Conservation (phyloP, 2,797 vertebrate genomes). For the Sebastes baramenuke region DNA sequence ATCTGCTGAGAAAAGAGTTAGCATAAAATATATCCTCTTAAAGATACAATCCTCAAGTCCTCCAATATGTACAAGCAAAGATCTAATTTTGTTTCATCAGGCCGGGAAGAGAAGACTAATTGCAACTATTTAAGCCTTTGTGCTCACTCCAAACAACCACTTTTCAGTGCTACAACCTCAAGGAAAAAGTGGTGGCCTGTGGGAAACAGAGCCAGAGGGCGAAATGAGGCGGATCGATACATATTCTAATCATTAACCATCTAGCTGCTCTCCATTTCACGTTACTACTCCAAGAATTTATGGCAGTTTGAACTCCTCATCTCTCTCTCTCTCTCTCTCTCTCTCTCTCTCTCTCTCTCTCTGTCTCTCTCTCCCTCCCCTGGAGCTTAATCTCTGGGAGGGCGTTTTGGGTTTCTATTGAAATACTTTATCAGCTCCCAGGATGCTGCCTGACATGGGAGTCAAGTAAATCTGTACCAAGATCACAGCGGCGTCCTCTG, state of each 20-base stretch:
- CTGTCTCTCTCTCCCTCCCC: conserved; percentile 5
- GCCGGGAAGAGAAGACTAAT: conserved; percentile 11
- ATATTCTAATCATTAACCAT: conserved; percentile 72
- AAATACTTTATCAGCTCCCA: conserved; percentile 73
- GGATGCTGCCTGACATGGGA: conserved; percentile 61
- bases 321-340: conserved; percentile 14
- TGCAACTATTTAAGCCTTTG: conserved; percentile 21
- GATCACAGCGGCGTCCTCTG: conserved; percentile 55
- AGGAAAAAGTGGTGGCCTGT: conserved; percentile 32
- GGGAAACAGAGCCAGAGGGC: conserved; percentile 55
- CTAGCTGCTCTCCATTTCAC: conserved; percentile 50
- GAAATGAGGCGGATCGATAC: conserved; percentile 56
- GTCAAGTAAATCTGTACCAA: conserved; percentile 59
- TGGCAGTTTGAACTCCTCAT: conserved; percentile 58
- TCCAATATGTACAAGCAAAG: neutral
- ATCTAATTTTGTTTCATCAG: conserved; percentile 15
- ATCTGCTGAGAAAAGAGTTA: conserved; percentile 39
- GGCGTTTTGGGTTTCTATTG: conserved; percentile 68
- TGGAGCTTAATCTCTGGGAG: conserved; percentile 47
- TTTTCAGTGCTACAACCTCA: conserved; percentile 12
- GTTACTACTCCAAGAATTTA: conserved; percentile 62
- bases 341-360: neutral
- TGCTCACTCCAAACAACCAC: conserved; percentile 10
- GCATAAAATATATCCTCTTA: conserved; percentile 26
- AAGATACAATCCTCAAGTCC: neutral